Base-by-base conservation (phyloP, 2,797 vertebrate genomes). In the Peromyscus eremicus region DNA sequence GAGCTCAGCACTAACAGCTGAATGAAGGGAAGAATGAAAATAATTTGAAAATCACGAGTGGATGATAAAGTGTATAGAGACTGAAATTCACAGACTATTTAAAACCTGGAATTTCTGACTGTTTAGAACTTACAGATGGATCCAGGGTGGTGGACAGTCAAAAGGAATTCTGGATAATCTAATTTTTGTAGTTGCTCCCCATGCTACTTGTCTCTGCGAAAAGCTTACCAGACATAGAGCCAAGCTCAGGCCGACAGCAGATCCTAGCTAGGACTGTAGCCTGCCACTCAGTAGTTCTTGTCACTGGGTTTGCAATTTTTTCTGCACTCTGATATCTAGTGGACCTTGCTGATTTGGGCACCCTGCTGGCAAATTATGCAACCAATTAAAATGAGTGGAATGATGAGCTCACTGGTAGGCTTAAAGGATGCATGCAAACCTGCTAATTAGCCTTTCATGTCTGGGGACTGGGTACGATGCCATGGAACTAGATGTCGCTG, bases 401-500 rank as follows among this genome's bases (percentile, higher is more conserved):
- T 68, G 83, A 46, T 70, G 7, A 77, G 27, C 82, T 94, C 76
- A 19, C 49, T 60, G 87, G 32, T 43, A 68, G 70, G 94, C 60
- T 84, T 83, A 55, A 60, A 40, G 86, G 84, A 91, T 92, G 81
- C 76, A 77, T 52, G 37, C 71, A 91, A 92, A 80, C 57, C 62
- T 91, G 34, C 70, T 66, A 29, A 71, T 83, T 79, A 60, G 76
- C 32, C 49, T 93, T 93, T 95, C 25, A 40, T 43, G 29, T 91
- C 52, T 85, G 37, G 55, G 66, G 66, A 88, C n/a, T 93, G 55
- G 46, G 84, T 89, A 49, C 40, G 40, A 6, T 75, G 32, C 73
- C 99, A 98, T 99, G 99, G 98, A 99, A 99, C 98, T 99, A 99
- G 98, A 99, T 99, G 98, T 99, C 99, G 98, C 98, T 99, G 94